Base-by-base conservation (phyloP, 1,140 invertebrate genomes). In the Chelonus insularis region DNA sequence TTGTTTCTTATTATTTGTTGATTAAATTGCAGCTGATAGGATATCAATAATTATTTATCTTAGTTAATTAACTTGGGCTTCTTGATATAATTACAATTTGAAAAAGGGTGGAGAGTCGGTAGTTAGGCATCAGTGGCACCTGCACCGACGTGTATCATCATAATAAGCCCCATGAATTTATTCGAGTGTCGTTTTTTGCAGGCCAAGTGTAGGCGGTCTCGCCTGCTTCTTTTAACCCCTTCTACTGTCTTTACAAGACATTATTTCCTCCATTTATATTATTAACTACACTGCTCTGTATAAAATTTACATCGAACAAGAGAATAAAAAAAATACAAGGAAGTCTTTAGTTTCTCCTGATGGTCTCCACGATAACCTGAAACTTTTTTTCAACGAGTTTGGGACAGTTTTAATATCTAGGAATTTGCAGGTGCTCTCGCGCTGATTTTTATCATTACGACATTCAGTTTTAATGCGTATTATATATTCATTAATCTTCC, bases 21-120 rank as follows among this genome's bases (percentile, higher is more conserved):
- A 51, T 36, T 9, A 34, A 23, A 23, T n/a, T 34, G 18, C 52
- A 55, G 34, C 36, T 55, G 52, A n/a, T 55, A 5, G 52, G 34
- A 16, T 45, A 55, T 57, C 62, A 41, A 63, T 59, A 55, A 63
- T 63, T 59, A 63, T 59, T 63, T 63, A 63, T 63, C 57, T 59
- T 25, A 45, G 62, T 57, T 63, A 63, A 63, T 63, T 59, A 63
- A 63, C 62, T 59, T 45, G 36, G 41, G 32, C 25, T 32, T 52
- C 12, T 32, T 36, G 29, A 52, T 52, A 55, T 55, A 55, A 55
- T 55, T 39, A 12, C 52, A 14, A 11, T 52, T 12, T 34, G 32
- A 52, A 52, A 34, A 21, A 52, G 29, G 29, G 32, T 32, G 25
- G 50, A 48, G 16, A 8, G 52, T n/a, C 45, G 45, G 32, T 55